A percentile compares a stretch with the other conserved stretches of the same genome.
Conservation (phyloP, 1,140 invertebrate genomes). For the Bombyx mandarina region DNA sequence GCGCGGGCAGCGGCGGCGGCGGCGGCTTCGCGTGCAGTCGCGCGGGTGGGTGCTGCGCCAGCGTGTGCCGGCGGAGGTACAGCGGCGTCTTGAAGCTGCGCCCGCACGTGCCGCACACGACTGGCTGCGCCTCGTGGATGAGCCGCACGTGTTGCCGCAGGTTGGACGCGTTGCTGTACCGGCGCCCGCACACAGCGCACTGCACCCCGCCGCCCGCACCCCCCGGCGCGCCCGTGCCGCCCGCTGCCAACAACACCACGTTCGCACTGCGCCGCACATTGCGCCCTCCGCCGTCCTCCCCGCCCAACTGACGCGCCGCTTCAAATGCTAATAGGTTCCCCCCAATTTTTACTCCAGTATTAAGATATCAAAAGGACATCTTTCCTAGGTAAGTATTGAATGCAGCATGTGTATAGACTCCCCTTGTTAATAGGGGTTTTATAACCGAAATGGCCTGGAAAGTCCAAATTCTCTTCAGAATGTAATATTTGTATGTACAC, state of each 20-base stretch:
- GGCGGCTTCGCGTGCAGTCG: constrained; percentile 34
- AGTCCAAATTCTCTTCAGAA: too few species aligned
- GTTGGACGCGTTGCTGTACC: constrained; percentile 86
- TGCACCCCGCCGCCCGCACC: constrained; percentile 42
- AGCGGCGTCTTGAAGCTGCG: constrained; percentile 85
- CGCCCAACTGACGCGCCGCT: constrained; percentile 7
- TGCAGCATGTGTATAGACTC: too few species aligned
- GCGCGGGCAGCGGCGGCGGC: constrained; percentile 42
- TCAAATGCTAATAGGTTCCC: constrained; percentile 12
- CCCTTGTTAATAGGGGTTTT: too few species aligned
- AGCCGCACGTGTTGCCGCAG: constrained; percentile 84
- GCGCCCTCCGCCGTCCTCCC: constrained; percentile 15
- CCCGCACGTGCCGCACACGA: constrained; percentile 80
- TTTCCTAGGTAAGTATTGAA: too few species aligned
- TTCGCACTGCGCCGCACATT: constrained; percentile 37
- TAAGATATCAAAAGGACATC: too few species aligned
- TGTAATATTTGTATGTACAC: too few species aligned
- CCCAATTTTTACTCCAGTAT: too few species aligned
- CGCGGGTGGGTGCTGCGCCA: constrained; percentile 60
- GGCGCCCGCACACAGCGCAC: constrained; percentile 83
- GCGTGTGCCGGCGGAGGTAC: constrained; percentile 79
- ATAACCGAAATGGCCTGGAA: too few species aligned
- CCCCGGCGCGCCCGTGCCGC: constrained; percentile 23
- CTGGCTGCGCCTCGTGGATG: constrained; percentile 83
- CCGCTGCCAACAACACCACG: constrained; percentile 62